These are phyloP conservation scores for Drosophila paramelanica DNA, from an alignment of 2,888 invertebrate genomes.

Conservation along the genomic window DNA sequence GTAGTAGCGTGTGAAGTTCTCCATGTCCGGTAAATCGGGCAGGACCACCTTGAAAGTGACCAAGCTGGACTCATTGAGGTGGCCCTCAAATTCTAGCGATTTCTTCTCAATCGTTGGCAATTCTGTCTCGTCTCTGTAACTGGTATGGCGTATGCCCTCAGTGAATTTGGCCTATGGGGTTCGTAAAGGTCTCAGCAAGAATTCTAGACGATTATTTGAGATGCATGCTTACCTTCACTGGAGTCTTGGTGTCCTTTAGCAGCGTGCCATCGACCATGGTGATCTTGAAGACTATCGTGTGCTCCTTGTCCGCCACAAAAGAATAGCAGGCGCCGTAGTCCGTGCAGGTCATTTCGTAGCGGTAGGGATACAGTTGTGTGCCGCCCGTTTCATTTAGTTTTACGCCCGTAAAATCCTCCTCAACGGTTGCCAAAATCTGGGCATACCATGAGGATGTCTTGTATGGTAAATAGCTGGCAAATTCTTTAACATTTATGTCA, in stretches of 20 bases:
- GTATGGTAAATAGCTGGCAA: slow-evolving; percentile 58
- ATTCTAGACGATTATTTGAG: too few species aligned
- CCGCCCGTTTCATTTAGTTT: slow-evolving; percentile 92
- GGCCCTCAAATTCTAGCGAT: slow-evolving; percentile 78
- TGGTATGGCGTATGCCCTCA: slow-evolving; percentile 58
- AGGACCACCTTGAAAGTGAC: slow-evolving; percentile 88
- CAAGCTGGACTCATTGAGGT: slow-evolving; percentile 88
- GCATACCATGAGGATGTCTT: slow-evolving; percentile 53
- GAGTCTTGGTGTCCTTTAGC: slow-evolving; percentile 87
- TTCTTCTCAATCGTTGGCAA: slow-evolving; percentile 83
- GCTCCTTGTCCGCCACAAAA: slow-evolving; percentile 95
- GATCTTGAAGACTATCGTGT: slow-evolving; percentile 91
- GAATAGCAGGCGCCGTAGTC: slow-evolving; percentile 90
- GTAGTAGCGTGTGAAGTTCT: slow-evolving; percentile 67
- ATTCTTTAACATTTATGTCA: slow-evolving; percentile 77
- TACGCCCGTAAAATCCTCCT: slow-evolving; percentile 93
- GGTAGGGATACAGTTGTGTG: slow-evolving; percentile 91
- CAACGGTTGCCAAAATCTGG: slow-evolving; percentile 92
- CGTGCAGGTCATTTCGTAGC: slow-evolving; percentile 91
- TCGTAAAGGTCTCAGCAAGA: not conserved
- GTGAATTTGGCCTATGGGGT: slow-evolving; percentile 59
- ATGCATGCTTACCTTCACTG: slow-evolving; percentile 84
- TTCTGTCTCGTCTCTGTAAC: slow-evolving; percentile 38
- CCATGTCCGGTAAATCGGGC: slow-evolving; percentile 85
- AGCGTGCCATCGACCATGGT: slow-evolving; percentile 90